phyloP scores from a whole-genome alignment of 30 jellyfish, hydroid and myxozoan species.

The Mastigias papua region DNA sequence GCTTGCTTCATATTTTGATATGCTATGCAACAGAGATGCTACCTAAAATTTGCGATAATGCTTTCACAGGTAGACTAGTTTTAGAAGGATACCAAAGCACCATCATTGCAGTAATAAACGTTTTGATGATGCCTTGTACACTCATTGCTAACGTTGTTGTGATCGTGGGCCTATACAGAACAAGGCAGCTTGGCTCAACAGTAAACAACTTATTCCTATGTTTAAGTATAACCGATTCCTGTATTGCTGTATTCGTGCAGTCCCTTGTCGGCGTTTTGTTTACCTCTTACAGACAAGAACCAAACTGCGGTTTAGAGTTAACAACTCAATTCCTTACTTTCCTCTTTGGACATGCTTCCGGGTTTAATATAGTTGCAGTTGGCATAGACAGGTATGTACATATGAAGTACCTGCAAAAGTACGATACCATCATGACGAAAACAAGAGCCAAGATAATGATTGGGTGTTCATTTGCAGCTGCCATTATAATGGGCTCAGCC shows the following conservation, averaged over 20 bases:
- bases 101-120: slow-evolving; percentile 31
- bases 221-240: slow-evolving; percentile 46
- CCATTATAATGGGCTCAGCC: slow-evolving; percentile 32
- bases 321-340: slow-evolving; percentile 42
- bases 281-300: slow-evolving; percentile 35
- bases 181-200: slow-evolving; percentile 45
- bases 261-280: slow-evolving; percentile 34
- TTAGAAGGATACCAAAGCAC: slow-evolving; percentile 19
- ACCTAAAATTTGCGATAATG: slow-evolving; percentile 20
- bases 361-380: slow-evolving; percentile 41
- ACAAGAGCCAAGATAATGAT: slow-evolving; percentile 20
- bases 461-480: background rate
- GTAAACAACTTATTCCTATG: slow-evolving; percentile 29
- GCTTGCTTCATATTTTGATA: too few species aligned
- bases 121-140: slow-evolving; percentile 34
- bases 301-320: slow-evolving; percentile 36
- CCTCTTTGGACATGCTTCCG: slow-evolving; percentile 57
- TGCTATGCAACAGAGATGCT: background rate
- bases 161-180: slow-evolving; percentile 20
- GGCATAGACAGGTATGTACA: slow-evolving; percentile 56
- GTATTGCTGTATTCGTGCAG: slow-evolving; percentile 47
- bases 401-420: slow-evolving; percentile 65
- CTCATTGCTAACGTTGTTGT: slow-evolving; percentile 20
- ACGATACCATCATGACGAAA: slow-evolving; percentile 34
- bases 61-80: slow-evolving; percentile 30